Evolutionary conservation across 2,797 vertebrate species (phyloP).

Genomic region (Sardinella longiceps): DNA sequence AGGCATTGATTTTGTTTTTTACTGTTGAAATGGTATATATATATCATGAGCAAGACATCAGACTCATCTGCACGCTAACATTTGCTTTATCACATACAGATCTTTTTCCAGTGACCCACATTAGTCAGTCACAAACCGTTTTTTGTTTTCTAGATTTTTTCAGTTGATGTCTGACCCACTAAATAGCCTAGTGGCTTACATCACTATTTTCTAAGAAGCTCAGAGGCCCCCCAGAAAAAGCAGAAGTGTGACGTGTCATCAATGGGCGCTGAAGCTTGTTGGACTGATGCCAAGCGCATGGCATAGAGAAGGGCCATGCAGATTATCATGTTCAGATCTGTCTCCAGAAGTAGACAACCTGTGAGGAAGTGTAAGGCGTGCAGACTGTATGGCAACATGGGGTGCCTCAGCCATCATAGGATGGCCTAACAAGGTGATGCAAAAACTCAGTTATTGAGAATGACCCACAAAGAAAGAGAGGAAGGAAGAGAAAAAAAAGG

Average conservation of each 20-base stretch:
- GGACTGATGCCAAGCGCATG: not conserved
- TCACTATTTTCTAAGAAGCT: not conserved
- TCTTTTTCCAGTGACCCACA: not conserved
- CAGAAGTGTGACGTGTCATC: not conserved
- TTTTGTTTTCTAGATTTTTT: not conserved
- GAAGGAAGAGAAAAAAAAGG: not conserved
- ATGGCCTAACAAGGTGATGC: not conserved
- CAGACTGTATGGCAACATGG: not conserved
- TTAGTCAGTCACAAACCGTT: not conserved
- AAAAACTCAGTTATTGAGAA: not conserved
- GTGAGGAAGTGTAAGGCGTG: not conserved
- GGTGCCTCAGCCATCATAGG: too few species aligned
- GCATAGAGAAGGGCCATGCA: not conserved
- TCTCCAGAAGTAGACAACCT: not conserved
- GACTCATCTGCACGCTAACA: not conserved
- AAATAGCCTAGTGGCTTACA: not conserved
- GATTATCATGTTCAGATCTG: not conserved
- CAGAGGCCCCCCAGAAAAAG: not conserved
- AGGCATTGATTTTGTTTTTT: too few species aligned
- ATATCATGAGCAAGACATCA: not conserved
- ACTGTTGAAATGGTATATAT: not conserved
- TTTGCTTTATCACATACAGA: not conserved
- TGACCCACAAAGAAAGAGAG: not conserved
- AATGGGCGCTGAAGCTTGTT: not conserved
- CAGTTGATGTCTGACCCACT: not conserved